Percentiles rank a stretch among this genome's conserved stretches.
Conservation (phyloP, 2,888 invertebrate species). For the Oconnorella tubifera region DNA sequence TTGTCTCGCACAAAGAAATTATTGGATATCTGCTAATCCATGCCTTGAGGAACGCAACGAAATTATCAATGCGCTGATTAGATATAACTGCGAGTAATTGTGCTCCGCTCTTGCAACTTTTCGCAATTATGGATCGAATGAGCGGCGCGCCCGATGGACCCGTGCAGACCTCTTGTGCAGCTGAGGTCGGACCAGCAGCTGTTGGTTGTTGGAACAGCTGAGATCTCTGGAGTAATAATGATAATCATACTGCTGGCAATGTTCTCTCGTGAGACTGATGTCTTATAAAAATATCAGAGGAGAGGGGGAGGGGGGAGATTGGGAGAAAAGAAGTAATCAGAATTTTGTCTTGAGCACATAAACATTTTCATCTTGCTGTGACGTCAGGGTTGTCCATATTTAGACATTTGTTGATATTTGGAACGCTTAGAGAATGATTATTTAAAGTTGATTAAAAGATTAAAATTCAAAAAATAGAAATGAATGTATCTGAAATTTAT, state of each 20-base stretch:
- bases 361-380: not conserved
- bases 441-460: too few species aligned
- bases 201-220: not conserved
- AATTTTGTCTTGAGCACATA: not conserved
- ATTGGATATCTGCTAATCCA: constrained; percentile 10
- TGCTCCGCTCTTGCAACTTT: not conserved
- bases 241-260: not conserved
- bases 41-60: constrained; percentile 3
- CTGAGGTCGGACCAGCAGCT: not conserved
- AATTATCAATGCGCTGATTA: constrained; percentile 8
- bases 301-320: not conserved
- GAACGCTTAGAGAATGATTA: too few species aligned
- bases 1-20: not conserved
- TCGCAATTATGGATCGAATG: constrained; percentile 7
- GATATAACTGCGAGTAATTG: constrained; percentile 9
- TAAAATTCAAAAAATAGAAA: too few species aligned
- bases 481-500: too few species aligned
- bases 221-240: not conserved
- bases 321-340: not conserved
- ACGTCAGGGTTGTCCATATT: too few species aligned
- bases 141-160: not conserved
- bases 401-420: too few species aligned
- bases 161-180: not conserved
- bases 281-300: not conserved
- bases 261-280: not conserved